Evolutionary conservation across 2,888 invertebrate species (phyloP).

Genomic region (Athripsodes cinereus): DNA sequence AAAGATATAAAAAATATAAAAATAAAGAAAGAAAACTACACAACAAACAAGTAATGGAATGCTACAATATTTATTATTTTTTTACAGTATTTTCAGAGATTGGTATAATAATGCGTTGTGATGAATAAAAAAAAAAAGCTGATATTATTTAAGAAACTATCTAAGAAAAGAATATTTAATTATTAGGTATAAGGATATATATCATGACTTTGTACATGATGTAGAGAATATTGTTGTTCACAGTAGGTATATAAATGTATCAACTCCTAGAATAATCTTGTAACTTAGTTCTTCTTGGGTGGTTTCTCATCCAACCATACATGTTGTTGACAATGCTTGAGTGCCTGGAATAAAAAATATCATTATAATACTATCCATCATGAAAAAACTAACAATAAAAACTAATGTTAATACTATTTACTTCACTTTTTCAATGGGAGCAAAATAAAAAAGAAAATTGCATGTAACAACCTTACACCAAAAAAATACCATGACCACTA

Average conservation of each 20-base stretch:
- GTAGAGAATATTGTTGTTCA: too few relatives aligned
- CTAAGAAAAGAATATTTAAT: neutral
- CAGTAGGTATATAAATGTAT: neutral
- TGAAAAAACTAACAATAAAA: too few relatives aligned
- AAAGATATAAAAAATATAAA: too few relatives aligned
- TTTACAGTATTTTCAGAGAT: too few relatives aligned
- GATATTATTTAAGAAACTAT: neutral
- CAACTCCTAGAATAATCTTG: neutral
- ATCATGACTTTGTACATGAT: too few relatives aligned
- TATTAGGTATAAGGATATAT: neutral
- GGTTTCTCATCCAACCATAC: conserved; percentile 34
- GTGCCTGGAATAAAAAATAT: conserved; percentile 32
- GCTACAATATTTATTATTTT: too few relatives aligned
- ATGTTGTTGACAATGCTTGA: conserved; percentile 36
- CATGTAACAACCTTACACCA: too few relatives aligned
- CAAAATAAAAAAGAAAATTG: too few relatives aligned
- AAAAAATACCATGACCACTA: too few relatives aligned
- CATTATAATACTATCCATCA: too few relatives aligned
- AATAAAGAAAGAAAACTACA: neutral
- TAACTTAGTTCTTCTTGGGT: neutral
- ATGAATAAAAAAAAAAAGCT: neutral
- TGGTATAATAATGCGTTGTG: neutral
- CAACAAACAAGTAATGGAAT: neutral
- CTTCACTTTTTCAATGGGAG: too few relatives aligned
- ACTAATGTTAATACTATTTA: too few relatives aligned